Conservation (phyloP, 1,140 invertebrate genomes). For the Pemphigus obesinymphae region DNA sequence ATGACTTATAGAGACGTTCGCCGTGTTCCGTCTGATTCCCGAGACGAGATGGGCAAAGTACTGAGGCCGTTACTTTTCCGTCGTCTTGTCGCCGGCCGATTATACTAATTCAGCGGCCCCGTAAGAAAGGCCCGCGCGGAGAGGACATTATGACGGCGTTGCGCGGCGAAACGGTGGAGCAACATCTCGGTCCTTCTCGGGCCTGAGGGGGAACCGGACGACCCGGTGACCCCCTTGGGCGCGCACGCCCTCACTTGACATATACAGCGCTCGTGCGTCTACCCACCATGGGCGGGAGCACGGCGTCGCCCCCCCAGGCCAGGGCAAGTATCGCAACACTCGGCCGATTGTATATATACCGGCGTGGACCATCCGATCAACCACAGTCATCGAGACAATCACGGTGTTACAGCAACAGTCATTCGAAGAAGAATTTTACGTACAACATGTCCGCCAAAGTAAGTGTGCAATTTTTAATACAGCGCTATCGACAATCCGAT, state of each 20-base stretch:
- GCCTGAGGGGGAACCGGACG: conserved; percentile 1
- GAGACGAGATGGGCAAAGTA: too few relatives aligned
- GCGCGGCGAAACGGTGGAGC: neutral
- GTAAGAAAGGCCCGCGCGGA: too few relatives aligned
- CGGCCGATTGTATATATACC: conserved; percentile 24
- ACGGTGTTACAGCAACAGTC: neutral
- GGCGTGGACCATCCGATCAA: neutral
- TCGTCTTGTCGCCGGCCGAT: too few relatives aligned
- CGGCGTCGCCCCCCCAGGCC: neutral
- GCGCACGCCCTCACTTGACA: neutral
- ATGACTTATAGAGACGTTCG: too few relatives aligned
- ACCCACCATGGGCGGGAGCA: neutral
- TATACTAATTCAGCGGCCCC: too few relatives aligned
- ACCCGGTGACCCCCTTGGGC: conserved; percentile 33
- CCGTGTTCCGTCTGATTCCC: too few relatives aligned
- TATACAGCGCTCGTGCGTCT: neutral
- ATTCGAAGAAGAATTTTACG: too few relatives aligned
- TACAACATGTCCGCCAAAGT: conserved; percentile 25
- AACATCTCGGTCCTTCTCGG: neutral
- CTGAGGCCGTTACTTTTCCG: too few relatives aligned
- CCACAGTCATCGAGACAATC: conserved; percentile 7
- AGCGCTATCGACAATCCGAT: too few relatives aligned
- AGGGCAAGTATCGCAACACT: neutral
- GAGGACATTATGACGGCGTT: neutral
- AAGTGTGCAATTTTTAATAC: neutral